Evolutionary conservation across 2,888 invertebrate species (phyloP), one percentile per base, ranked within the genome.

Genomic region (Epistrophella euchroma): DNA sequence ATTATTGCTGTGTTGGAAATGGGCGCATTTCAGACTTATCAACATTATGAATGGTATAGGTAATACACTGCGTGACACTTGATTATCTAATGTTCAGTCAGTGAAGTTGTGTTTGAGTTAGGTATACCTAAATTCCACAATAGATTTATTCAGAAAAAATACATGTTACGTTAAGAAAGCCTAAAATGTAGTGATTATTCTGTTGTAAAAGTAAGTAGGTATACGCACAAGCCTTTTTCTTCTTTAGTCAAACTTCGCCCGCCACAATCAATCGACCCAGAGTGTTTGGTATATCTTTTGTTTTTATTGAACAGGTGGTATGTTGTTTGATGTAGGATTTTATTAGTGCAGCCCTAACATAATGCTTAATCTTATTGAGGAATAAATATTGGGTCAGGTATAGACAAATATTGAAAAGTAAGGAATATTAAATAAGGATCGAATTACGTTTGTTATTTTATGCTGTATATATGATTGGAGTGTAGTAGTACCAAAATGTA

Each of bases 21-120:
- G 55, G 45, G 66, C 58, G 43, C 58, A 58, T 72, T 60, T 28
- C 52, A 37, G 58, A 58, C 43, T 82, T 77, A 45, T 56, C 64
- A 75, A n/a, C 19, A 6, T 37, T 15, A 47, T 22, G 60, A 50
- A 56, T 15, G 17, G 58, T 40, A 32, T 28, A n/a, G n/a, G 28
- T 28, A 37, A 2, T 19, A n/a, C 19, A 64, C 40, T 45, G 60
- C 40, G 22, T 60, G 37, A 22, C 60, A 22, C 15, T 22, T 15
- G 22, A 60, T 60, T 60, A n/a, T n/a, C n/a, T n/a, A 60, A 17
- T 7, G 13, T 58, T 3, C 0, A 15, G 1, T 22, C 25, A 4
- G 6, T 52, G 2, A 19, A 15, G 25, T 28, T 52, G 25, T n/a
- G 2, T 52, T 52, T 4, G 22, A 28, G 28, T 28, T 28, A 28